Base-by-base conservation (phyloP, 2,113 vertebrate species). In the Melanotaenia duboulayi region DNA sequence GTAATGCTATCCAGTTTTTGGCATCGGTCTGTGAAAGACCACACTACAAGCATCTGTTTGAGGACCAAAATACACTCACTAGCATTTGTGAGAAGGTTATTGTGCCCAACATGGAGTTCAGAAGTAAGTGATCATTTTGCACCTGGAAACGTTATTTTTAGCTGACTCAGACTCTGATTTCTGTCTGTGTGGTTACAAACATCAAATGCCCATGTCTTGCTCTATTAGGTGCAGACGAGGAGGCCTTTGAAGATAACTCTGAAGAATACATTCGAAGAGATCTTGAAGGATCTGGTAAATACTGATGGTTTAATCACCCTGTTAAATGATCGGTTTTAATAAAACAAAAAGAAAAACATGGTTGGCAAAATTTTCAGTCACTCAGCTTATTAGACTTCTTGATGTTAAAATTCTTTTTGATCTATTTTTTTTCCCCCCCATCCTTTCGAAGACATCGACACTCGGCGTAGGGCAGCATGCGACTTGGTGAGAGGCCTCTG, bases 41-140 rank as follows among this genome's bases (percentile, higher is more conserved):
- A 4, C 98, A 99, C 89, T 99, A 99, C 89, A 99, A 99, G 82
- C 95, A 97, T 86, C 94, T 99, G 9, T 99, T 99, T 94, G 97
- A 99, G 85, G 97, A 99, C 91, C 97, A 98, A 91, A 98, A 94
- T 82, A 98, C 95, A 0, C 83, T 99, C 86, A 99, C 98, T 25
- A 98, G 97, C 92, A 99, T 99, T 86, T 99, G 98, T 89, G 98
- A 99, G 90, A 99, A 99, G 86, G 98, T 99, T 87, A 97, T 99
- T 89, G 96, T 99, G 60, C 98, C 98, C 78, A 99, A 99, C 92
- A 99, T 99, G 98, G 97, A 99, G 92, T 99, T 99, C 85, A 96
- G 98, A 96, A 97, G 98, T 99, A 94, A 93, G 93, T 84, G 19
- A 17, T 48, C 7, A 1, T 19, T 14, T 70, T 50, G 10, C 3